These are phyloP conservation scores for Acronicta psi DNA, from an alignment of 2,888 invertebrate species.

Conservation along the genomic window DNA sequence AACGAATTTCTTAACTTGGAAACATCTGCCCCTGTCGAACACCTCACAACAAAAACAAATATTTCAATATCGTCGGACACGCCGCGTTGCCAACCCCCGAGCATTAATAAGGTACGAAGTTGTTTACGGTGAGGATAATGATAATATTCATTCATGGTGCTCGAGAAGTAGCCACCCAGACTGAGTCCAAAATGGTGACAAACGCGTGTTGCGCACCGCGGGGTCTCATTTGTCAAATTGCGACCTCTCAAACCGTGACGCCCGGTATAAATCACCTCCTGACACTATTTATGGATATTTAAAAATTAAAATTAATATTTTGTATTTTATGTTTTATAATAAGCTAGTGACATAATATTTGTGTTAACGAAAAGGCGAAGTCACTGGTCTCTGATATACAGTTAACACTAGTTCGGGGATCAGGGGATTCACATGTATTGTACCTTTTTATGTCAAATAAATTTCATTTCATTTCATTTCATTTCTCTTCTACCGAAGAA, in stretches of 20 bases:
- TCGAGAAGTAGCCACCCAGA: conserved; percentile 20
- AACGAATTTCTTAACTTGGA: conserved; percentile 39
- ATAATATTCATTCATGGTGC: conserved; percentile 20
- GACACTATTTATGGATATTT: conserved; percentile 75
- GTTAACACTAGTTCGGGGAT: too few relatives aligned
- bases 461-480: too few relatives aligned
- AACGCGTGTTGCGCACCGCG: conserved; percentile 54
- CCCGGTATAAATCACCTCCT: conserved; percentile 69
- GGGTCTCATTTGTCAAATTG: conserved; percentile 71
- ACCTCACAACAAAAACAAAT: conserved; percentile 40
- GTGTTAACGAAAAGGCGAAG: too few relatives aligned
- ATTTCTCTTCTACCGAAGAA: conserved; percentile 59
- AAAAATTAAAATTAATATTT: too few relatives aligned
- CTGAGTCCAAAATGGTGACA: conserved; percentile 68
- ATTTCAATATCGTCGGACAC: conserved; percentile 33
- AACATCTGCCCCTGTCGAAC: conserved; percentile 53
- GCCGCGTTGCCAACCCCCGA: conserved; percentile 1
- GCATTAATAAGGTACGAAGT: conserved; percentile 41
- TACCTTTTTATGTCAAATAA: too few relatives aligned
- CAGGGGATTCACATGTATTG: too few relatives aligned
- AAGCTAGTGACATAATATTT: too few relatives aligned
- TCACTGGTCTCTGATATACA: too few relatives aligned
- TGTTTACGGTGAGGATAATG: conserved; percentile 58
- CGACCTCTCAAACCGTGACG: conserved; percentile 62
- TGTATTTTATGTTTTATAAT: too few relatives aligned